phyloP scores from a whole-genome alignment of 2,888 invertebrate species.

The Chesias legatella region DNA sequence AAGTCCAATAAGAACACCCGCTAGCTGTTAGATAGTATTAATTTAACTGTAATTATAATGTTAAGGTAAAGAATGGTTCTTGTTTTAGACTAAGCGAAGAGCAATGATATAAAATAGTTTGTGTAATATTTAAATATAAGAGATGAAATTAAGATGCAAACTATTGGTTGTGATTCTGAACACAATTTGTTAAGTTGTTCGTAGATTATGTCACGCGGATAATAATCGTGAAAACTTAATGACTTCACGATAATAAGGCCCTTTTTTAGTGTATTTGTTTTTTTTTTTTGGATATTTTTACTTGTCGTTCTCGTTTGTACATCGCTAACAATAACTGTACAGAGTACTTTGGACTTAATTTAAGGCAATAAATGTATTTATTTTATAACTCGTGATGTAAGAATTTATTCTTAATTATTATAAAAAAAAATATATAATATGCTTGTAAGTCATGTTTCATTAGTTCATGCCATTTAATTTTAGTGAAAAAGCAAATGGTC shows the following conservation, averaged over 20 bases:
- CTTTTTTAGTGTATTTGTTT: conserved; percentile 59
- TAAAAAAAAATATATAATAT: conserved; percentile 80
- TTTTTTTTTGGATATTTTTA: conserved; percentile 70
- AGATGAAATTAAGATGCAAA: conserved; percentile 78
- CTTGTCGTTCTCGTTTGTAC: conserved; percentile 78
- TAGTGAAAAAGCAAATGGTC: too few species aligned
- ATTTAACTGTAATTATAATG: conserved; percentile 76
- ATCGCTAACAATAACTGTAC: conserved; percentile 81
- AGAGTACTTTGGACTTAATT: conserved; percentile 80
- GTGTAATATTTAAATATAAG: conserved; percentile 76
- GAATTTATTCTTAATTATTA: conserved; percentile 81
- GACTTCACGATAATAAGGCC: conserved; percentile 67
- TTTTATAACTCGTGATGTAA: conserved; percentile 81
- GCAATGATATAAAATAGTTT: conserved; percentile 80
- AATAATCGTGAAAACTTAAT: conserved; percentile 60
- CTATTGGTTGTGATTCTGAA: conserved; percentile 80
- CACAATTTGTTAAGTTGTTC: conserved; percentile 79
- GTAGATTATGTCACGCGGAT: conserved; percentile 65
- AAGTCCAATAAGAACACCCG: conserved; percentile 73
- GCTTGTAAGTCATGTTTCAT: conserved; percentile 75
- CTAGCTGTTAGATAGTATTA: conserved; percentile 77
- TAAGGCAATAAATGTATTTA: conserved; percentile 81
- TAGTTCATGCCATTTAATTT: conserved; percentile 29
- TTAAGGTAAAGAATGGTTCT: conserved; percentile 78
- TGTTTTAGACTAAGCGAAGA: conserved; percentile 78